phyloP scores from a whole-genome alignment of 2,888 invertebrate genomes.

The Blastobasis lacticolella region DNA sequence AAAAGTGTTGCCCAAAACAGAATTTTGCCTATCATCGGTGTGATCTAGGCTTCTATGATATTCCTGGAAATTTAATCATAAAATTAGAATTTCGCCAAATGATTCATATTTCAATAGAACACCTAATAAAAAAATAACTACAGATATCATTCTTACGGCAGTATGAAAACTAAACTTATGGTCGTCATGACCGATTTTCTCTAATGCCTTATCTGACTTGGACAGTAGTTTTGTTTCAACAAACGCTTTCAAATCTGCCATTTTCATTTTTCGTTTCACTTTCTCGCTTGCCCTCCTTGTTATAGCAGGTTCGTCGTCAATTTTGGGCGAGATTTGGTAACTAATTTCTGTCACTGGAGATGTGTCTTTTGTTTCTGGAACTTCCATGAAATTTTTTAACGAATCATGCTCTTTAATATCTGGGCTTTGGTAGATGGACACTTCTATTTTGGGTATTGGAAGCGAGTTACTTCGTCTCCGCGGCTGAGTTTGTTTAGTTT shows the following conservation, averaged over 20 bases:
- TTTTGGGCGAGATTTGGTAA: slow-evolving; percentile 39
- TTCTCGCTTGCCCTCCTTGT: slow-evolving; percentile 85
- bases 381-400: slow-evolving; percentile 83
- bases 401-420: slow-evolving; percentile 79
- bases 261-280: slow-evolving; percentile 89
- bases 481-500: slow-evolving; percentile 83
- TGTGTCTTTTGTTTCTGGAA: slow-evolving; percentile 81
- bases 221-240: slow-evolving; percentile 93
- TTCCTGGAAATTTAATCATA: slow-evolving; percentile 70
- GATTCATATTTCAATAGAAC: no score
- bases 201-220: slow-evolving; percentile 92
- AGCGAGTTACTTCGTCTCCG: slow-evolving; percentile 93
- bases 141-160: slow-evolving; percentile 78
- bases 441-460: slow-evolving; percentile 94
- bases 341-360: slow-evolving; percentile 76
- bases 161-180: slow-evolving; percentile 72
- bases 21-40: slow-evolving; percentile 83
- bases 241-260: slow-evolving; percentile 92
- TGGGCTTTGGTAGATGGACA: slow-evolving; percentile 87
- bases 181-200: slow-evolving; percentile 90
- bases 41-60: slow-evolving; percentile 88
- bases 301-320: slow-evolving; percentile 57
- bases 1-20: slow-evolving; percentile 79
- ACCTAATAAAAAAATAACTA: slow-evolving; percentile 40
- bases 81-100: no score